These are phyloP conservation scores for Whitmania pigra DNA, from an alignment of 1,140 invertebrate genomes.

Conservation along the genomic window DNA sequence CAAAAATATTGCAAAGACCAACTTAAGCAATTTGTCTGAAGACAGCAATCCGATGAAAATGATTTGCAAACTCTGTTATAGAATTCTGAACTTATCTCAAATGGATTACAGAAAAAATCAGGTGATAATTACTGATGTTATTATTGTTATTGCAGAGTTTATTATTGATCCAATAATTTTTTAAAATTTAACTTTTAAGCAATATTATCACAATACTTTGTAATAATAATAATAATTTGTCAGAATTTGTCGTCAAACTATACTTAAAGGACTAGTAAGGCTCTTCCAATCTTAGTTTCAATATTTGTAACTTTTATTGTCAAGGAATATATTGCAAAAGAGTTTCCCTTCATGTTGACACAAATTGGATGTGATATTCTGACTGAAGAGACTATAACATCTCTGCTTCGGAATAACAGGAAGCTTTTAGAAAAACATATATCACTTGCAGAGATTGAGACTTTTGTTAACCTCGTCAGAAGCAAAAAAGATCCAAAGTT, in stretches of 20 bases:
- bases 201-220: not conserved
- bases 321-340: constrained; percentile 94
- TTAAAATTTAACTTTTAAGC: not conserved
- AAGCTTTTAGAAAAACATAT: constrained; percentile 96
- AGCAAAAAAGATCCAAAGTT: constrained; percentile 56
- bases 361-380: constrained; percentile 98
- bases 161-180: not conserved
- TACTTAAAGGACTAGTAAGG: not conserved
- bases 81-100: constrained; percentile 83
- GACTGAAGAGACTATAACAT: constrained; percentile 97
- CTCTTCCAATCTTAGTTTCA: not conserved
- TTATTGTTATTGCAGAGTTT: too few species aligned
- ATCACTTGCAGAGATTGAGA: constrained; percentile 92
- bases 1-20: constrained; percentile 49
- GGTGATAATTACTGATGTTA: constrained; percentile 42
- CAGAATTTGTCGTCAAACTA: too few species aligned
- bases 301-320: constrained; percentile 28
- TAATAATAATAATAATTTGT: too few species aligned
- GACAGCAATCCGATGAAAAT: constrained; percentile 79
- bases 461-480: constrained; percentile 87
- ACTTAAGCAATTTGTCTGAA: constrained; percentile 45
- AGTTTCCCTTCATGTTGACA: constrained; percentile 99
- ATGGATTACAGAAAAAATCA: constrained; percentile 98
- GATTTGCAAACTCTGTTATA: constrained; percentile 90
- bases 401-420: constrained; percentile 89